These are phyloP conservation scores for Semotilus atromaculatus DNA, from an alignment of 2,797 vertebrate genomes.

Conservation along the genomic window DNA sequence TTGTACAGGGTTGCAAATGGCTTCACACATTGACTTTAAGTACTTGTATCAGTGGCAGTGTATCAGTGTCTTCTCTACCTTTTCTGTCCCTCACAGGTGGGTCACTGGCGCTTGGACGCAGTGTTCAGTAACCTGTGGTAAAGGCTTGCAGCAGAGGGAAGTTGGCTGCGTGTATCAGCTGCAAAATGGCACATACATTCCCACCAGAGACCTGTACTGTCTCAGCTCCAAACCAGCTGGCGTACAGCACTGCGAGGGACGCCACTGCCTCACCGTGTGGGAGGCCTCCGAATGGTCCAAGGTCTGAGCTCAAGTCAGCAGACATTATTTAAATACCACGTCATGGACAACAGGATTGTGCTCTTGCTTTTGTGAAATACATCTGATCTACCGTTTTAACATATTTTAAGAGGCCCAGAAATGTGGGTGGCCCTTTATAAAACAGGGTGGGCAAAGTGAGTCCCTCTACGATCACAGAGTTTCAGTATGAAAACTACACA, in stretches of 20 bases:
- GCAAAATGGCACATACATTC: conserved; percentile 88
- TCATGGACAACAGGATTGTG: not conserved
- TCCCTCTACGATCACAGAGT: too few species aligned
- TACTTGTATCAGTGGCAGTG: not conserved
- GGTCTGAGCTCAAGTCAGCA: conserved; percentile 72
- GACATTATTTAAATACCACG: not conserved
- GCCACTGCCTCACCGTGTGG: conserved; percentile 90
- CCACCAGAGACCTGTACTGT: conserved; percentile 88
- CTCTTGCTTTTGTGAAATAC: not conserved
- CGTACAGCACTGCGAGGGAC: conserved; percentile 88
- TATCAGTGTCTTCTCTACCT: not conserved
- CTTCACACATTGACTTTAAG: not conserved
- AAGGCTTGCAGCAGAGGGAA: conserved; percentile 87
- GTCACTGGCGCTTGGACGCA: conserved; percentile 87
- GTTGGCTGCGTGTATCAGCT: conserved; percentile 90
- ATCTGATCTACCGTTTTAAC: not conserved
- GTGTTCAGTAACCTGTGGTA: conserved; percentile 90
- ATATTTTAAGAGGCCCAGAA: not conserved
- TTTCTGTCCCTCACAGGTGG: conserved; percentile 80
- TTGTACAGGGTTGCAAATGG: not conserved
- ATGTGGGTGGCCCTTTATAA: not conserved
- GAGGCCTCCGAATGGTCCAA: conserved; percentile 95
- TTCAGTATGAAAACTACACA: not conserved
- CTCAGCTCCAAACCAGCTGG: conserved; percentile 80
- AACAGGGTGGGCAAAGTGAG: not conserved